These are phyloP conservation scores for Lamprotornis superbus DNA, from an alignment of 2,113 vertebrate species.

Conservation along the genomic window DNA sequence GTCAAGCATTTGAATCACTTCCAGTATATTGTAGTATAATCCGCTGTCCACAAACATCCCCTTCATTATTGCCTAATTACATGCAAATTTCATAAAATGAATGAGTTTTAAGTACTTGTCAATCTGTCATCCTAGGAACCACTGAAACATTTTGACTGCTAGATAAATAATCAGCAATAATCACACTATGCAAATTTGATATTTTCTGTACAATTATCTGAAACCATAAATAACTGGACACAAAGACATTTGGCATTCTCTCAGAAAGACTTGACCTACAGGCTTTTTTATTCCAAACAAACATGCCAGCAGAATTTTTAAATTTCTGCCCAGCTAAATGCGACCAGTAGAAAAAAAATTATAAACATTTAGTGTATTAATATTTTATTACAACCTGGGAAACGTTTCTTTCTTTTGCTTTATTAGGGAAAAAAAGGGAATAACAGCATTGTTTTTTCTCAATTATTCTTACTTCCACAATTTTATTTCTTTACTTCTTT, in stretches of 20 bases:
- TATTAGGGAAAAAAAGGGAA: background rate
- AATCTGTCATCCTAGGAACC: constrained; percentile 96
- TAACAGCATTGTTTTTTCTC: background rate
- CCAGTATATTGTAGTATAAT: constrained; percentile 89
- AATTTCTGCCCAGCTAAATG: constrained; percentile 67
- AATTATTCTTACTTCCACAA: background rate
- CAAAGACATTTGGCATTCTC: constrained; percentile 97
- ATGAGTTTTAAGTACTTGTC: constrained; percentile 99
- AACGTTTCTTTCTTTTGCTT: constrained; percentile 6
- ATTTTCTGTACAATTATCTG: constrained; percentile 99
- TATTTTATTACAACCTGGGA: constrained; percentile 57
- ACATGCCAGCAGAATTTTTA: constrained; percentile 72
- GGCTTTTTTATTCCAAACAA: constrained; percentile 75
- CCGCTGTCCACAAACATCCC: constrained; percentile 90
- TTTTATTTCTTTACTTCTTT: background rate
- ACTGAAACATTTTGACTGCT: constrained; percentile 97
- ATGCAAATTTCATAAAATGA: constrained; percentile 99
- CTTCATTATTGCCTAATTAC: constrained; percentile 97
- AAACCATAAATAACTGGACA: constrained; percentile 97
- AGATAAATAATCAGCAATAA: constrained; percentile 99
- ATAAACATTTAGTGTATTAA: constrained; percentile 44
- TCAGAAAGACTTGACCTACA: constrained; percentile 79
- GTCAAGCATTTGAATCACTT: constrained; percentile 83
- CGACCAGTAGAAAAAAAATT: constrained; percentile 50
- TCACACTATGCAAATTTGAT: constrained; percentile 99